A percentile compares a stretch with the other conserved stretches of the same genome.
Conservation (phyloP, 2,888 invertebrate species). For the Lamellibrachia columna region DNA sequence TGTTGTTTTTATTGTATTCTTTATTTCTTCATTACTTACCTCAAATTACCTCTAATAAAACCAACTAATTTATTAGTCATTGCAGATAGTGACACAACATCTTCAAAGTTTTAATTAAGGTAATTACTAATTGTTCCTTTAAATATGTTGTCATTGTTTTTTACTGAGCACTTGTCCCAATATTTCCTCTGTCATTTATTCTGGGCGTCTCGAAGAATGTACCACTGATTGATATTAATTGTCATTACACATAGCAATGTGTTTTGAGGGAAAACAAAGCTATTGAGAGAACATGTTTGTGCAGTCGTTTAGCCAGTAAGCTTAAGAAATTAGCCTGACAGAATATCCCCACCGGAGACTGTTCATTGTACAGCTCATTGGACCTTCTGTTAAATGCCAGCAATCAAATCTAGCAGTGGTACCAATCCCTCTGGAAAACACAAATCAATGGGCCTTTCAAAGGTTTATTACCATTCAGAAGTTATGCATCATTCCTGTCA, state of each 20-base stretch:
- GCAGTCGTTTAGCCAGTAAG: neutral
- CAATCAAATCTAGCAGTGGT: neutral
- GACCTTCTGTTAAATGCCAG: neutral
- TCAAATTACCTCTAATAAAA: neutral
- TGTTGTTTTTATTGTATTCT: too few species aligned
- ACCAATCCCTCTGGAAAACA: neutral
- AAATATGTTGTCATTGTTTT: neutral
- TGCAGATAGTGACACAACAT: neutral
- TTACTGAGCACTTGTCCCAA: neutral
- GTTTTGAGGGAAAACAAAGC: neutral
- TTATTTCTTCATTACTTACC: too few species aligned
- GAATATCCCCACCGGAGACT: neutral
- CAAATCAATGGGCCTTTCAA: neutral
- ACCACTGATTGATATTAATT: neutral
- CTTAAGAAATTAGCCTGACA: neutral
- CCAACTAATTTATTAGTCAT: neutral
- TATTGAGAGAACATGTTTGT: neutral
- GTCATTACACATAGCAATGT: neutral
- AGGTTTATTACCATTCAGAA: neutral
- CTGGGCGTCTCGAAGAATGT: neutral
- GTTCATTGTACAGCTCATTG: neutral
- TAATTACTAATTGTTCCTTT: constrained; percentile 5
- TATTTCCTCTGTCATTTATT: neutral
- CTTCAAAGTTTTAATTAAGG: neutral
- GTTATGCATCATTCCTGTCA: too few species aligned